phyloP scores from a whole-genome alignment of 2,113 vertebrate species.

The Rousettus leschenaultii region DNA sequence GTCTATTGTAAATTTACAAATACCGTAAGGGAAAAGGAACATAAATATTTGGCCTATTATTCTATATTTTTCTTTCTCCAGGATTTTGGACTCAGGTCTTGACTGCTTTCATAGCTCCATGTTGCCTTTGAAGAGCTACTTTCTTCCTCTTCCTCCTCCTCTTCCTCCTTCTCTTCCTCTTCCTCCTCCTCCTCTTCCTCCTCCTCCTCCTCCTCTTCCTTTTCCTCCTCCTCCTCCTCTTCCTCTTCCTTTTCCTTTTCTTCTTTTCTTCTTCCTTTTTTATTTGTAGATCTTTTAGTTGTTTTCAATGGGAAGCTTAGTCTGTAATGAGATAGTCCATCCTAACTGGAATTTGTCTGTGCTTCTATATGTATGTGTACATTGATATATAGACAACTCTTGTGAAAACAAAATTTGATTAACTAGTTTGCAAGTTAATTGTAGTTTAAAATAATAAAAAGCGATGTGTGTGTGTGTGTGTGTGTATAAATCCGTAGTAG shows the following conservation, averaged over 20 bases:
- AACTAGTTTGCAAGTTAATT: background rate
- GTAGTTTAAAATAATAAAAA: background rate
- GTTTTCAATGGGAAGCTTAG: background rate
- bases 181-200: too few relatives aligned
- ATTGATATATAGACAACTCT: background rate
- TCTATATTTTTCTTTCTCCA: background rate
- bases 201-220: too few relatives aligned
- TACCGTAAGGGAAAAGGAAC: background rate
- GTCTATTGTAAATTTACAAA: background rate
- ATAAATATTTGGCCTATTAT: background rate
- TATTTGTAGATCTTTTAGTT: background rate
- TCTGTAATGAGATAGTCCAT: background rate
- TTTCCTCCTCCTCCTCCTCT: too few relatives aligned
- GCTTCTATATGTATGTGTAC: background rate
- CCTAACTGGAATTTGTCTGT: background rate
- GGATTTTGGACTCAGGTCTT: background rate
- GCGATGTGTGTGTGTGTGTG: background rate
- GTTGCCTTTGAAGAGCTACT: background rate
- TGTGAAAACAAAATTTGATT: background rate
- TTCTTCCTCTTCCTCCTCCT: background rate
- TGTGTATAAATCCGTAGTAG: background rate
- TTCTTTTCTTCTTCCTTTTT: too few relatives aligned
- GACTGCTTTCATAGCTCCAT: background rate
- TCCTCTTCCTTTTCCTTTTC: too few relatives aligned
- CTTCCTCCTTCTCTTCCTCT: too few relatives aligned